phyloP scores from a whole-genome alignment of 2,888 invertebrate species.

The Sympetrum striolatum region DNA sequence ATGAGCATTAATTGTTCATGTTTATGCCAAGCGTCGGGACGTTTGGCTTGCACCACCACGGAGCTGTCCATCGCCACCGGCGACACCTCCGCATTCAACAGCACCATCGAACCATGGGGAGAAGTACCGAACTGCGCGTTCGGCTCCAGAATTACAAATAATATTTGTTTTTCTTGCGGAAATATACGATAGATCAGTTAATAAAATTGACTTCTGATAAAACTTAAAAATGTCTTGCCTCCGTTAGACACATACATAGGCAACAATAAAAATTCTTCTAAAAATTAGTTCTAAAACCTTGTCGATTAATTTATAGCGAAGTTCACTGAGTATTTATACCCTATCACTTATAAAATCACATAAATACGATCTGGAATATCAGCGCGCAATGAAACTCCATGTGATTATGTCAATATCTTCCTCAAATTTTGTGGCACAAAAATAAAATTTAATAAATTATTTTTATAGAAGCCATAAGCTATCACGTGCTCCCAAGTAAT shows the following conservation, averaged over 20 bases:
- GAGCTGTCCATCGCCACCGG: conserved; percentile 54
- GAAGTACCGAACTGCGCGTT: conserved; percentile 61
- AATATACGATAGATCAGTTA: conserved; percentile 32
- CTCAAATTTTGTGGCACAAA: conserved; percentile 20
- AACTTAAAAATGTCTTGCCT: conserved; percentile 24
- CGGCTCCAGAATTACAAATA: conserved; percentile 66
- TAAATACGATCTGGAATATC: conserved; percentile 35
- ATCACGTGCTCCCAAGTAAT: conserved; percentile 32
- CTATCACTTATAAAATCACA: conserved; percentile 39
- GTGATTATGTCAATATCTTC: conserved; percentile 28
- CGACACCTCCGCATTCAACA: conserved; percentile 56
- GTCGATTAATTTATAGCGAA: conserved; percentile 26
- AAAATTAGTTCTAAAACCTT: conserved; percentile 38
- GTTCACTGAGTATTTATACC: conserved; percentile 33
- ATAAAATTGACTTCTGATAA: conserved; percentile 38
- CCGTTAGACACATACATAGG: conserved; percentile 29
- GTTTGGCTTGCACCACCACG: conserved; percentile 55
- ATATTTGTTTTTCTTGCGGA: conserved; percentile 21
- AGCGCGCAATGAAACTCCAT: conserved; percentile 17
- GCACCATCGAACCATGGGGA: conserved; percentile 57
- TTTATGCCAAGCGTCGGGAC: conserved; percentile 71
- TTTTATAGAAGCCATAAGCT: conserved; percentile 31
- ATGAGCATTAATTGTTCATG: conserved; percentile 77
- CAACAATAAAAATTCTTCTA: conserved; percentile 37
- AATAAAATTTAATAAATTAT: conserved; percentile 27